Evolutionary conservation across 2,888 invertebrate genomes (phyloP).

Genomic region (Euclidia mi): DNA sequence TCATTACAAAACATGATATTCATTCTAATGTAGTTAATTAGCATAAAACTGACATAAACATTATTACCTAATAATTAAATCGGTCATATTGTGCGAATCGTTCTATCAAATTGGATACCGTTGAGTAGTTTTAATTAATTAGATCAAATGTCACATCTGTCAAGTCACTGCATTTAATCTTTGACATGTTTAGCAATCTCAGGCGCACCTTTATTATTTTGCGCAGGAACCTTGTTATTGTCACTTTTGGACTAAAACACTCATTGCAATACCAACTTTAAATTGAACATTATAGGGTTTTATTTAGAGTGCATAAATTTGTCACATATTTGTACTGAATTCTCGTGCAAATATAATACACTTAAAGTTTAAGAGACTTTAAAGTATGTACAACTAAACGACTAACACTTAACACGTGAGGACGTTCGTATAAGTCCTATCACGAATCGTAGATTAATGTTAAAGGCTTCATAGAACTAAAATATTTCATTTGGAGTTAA

Average conservation of each 20-base stretch:
- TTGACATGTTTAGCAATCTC: slow-evolving; percentile 31
- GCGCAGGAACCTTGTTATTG: slow-evolving; percentile 27
- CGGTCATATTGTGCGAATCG: background rate
- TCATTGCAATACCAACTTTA: slow-evolving; percentile 15
- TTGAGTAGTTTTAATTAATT: background rate
- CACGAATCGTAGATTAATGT: slow-evolving; percentile 1
- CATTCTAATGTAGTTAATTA: too few relatives aligned
- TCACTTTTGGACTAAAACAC: slow-evolving; percentile 23
- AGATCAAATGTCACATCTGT: slow-evolving; percentile 13
- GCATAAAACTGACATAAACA: too few relatives aligned
- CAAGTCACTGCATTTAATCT: slow-evolving; percentile 13
- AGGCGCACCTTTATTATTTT: slow-evolving; percentile 35
- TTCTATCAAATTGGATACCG: background rate
- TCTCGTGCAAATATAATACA: background rate
- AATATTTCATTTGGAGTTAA: too few relatives aligned
- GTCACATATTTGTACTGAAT: background rate
- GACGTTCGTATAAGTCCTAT: background rate
- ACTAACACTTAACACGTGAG: background rate
- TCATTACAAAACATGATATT: too few relatives aligned
- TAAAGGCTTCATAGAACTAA: too few relatives aligned
- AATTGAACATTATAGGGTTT: fast-evolving
- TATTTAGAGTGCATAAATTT: slow-evolving; percentile 2
- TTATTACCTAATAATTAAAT: too few relatives aligned
- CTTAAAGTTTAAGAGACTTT: slow-evolving; percentile 5
- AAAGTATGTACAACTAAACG: background rate